These are phyloP conservation scores for Scolopax rusticola DNA, from an alignment of 2,797 vertebrate genomes.

Conservation along the genomic window DNA sequence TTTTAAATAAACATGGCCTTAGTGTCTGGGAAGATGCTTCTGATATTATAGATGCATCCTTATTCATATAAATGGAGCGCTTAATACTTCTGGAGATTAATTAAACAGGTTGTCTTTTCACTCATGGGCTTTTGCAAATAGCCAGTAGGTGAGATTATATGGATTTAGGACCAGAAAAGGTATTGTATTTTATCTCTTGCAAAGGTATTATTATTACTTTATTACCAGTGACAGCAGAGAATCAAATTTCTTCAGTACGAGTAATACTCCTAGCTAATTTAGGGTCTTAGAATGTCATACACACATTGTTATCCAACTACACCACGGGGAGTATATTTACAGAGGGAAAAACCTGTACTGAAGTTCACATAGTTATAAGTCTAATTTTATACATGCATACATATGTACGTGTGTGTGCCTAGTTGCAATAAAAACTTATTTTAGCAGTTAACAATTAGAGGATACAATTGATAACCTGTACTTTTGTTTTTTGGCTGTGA, in stretches of 20 bases:
- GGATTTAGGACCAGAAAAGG: not conserved
- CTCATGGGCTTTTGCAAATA: not conserved
- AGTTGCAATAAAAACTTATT: not conserved
- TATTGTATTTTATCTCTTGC: not conserved
- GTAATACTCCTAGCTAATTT: not conserved
- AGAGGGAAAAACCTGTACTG: not conserved
- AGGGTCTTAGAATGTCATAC: not conserved
- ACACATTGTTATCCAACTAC: not conserved
- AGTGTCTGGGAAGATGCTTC: not conserved
- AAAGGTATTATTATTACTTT: not conserved
- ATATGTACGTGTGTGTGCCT: fast-evolving
- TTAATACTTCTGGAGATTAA: not conserved
- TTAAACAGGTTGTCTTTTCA: not conserved
- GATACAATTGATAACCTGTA: not conserved
- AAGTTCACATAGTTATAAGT: not conserved
- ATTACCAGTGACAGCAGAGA: not conserved
- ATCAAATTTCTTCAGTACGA: not conserved
- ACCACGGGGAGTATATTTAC: not conserved
- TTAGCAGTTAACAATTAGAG: not conserved
- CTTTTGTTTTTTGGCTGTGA: not conserved
- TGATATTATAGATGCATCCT: not conserved
- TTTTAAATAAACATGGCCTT: not conserved
- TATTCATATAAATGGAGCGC: not conserved
- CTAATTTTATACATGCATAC: not conserved
- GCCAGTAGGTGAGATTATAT: not conserved